phyloP scores from a whole-genome alignment of 2,888 invertebrate species.

The Lobophora halterata region DNA sequence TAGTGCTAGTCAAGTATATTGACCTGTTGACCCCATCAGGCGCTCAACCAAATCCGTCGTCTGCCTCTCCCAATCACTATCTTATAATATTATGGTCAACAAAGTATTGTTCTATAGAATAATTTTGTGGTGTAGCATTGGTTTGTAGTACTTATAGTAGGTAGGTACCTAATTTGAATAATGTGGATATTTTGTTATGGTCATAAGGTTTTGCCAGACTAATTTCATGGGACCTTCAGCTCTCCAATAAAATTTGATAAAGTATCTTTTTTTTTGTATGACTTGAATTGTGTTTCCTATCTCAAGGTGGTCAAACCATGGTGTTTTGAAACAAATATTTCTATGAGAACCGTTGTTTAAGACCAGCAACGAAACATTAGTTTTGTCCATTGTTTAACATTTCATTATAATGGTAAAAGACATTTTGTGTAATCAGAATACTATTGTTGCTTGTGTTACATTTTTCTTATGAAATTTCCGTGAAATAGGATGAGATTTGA shows the following conservation, averaged over 20 bases:
- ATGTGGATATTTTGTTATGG: no score
- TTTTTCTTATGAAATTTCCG: constrained; percentile 61
- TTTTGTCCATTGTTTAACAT: constrained; percentile 41
- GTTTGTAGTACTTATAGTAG: no score
- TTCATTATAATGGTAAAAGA: constrained; percentile 25
- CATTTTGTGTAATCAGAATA: constrained; percentile 44
- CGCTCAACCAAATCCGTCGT: no score
- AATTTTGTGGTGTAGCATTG: no score
- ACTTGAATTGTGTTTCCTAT: constrained; percentile 17
- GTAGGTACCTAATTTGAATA: no score
- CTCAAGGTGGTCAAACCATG: constrained; percentile 18
- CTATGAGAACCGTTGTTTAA: constrained; percentile 19
- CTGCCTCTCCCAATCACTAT: no score
- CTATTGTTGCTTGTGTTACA: constrained; percentile 54
- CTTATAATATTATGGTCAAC: no score
- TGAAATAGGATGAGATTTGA: constrained; percentile 48
- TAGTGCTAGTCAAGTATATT: no score
- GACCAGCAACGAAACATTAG: constrained; percentile 35
- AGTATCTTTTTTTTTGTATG: constrained; percentile 5
- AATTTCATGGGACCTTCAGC: no score
- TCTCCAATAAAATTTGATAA: constrained; percentile 1
- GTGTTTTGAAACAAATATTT: constrained; percentile 22
- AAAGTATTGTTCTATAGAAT: no score
- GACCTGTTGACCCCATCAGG: no score
- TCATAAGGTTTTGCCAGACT: no score